Base-by-base conservation (phyloP, 2,113 vertebrate genomes). In the Hystrix cristata region DNA sequence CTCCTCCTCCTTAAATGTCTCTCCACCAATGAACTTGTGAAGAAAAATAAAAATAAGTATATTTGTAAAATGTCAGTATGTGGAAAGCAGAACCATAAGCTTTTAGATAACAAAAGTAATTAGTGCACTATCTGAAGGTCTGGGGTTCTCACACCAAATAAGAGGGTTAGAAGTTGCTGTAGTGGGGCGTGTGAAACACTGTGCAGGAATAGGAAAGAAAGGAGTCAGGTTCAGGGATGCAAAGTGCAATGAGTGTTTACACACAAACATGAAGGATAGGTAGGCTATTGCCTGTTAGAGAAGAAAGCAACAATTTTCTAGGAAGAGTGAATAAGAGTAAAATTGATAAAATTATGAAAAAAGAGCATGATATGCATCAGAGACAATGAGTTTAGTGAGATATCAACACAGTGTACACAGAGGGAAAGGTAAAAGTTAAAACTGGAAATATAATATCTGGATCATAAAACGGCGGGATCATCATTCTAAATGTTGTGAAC, bases 101-200 rank as follows among this genome's bases (percentile, higher is more conserved):
- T 90, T 55, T 59, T 21, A 76, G 23, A 65, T 25, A 76, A 21
- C 9, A 51, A 60, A 67, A 59, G 3, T 29, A n/a, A 55, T 9
- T 3, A 76, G 1, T 57, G 23, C 4, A 51, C 3, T 57, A 51
- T 5, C 2, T 25, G 21, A 87, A 14, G 6, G 53, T 23, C 18
- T 5, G 64, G 27, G 14, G 8, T 23, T 71, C 13, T 78, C 60
- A 60, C 19, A 62, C 12, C 14, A 46, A 43, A 55, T 69, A 3
- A 4, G 23, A 60, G 43, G 3, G 5, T 43, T 34, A 1, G 0
- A 53, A 21, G 5, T 15, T 4, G 48, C 1, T 29, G 2, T 1
- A 8, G 4, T 59, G 10, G 14, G n/a, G 16, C 59, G 4, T 13
- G 9, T 59, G 15, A 67, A 25, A 5, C 0, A n/a, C 2, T 79